Conservation (phyloP, 2,113 vertebrate genomes). For the Xenopus borealis region DNA sequence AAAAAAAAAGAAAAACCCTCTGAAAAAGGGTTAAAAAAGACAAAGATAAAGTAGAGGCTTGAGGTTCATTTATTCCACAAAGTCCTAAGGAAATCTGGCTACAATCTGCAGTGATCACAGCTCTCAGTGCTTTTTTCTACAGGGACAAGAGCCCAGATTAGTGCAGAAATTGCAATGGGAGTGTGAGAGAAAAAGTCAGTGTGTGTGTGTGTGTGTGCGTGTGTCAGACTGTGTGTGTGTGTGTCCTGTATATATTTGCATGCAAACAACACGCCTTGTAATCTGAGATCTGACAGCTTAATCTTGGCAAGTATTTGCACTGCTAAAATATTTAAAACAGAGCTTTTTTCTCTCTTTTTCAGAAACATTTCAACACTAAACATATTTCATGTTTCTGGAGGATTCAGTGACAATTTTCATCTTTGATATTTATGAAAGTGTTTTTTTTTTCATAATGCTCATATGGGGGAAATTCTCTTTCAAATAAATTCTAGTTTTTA, state of each 20-base stretch:
- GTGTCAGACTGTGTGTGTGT: constrained; percentile 10
- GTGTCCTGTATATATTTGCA: constrained; percentile 52
- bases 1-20: neutral
- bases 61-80: constrained; percentile 31
- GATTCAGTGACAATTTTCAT: neutral
- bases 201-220: neutral
- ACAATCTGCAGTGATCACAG: constrained; percentile 1
- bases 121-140: constrained; percentile 12
- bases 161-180: constrained; percentile 17
- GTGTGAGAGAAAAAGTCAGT: constrained; percentile 1
- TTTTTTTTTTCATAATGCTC: neutral
- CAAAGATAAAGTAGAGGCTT: constrained; percentile 17
- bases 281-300: constrained; percentile 68
- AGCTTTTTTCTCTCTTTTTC: neutral
- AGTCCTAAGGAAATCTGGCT: constrained; percentile 31
- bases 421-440: constrained; percentile 25
- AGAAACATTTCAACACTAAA: constrained; percentile 25
- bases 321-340: constrained; percentile 24
- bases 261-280: constrained; percentile 61
- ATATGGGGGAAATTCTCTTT: neutral
- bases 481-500: constrained; percentile 21
- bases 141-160: constrained; percentile 4
- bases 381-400: constrained; percentile 17
- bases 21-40: constrained; percentile 30
- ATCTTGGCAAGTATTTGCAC: constrained; percentile 65